A percentile compares a stretch with the other conserved stretches of the same genome.
Evolutionary conservation across 2,888 invertebrate species (phyloP).

Genomic region (Lepeophtheirus nordmannii): DNA sequence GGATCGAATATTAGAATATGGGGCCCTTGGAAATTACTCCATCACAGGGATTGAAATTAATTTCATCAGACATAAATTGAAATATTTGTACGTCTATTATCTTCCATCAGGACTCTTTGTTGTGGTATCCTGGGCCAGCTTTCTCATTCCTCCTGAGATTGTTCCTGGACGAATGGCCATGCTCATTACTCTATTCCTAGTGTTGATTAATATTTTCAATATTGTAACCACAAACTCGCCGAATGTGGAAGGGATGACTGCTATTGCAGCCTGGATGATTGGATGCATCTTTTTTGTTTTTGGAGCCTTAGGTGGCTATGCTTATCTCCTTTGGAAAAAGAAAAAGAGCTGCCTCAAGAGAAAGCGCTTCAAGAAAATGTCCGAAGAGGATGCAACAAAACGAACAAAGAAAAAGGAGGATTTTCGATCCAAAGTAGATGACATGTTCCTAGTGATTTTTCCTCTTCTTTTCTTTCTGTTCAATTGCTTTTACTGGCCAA

Average conservation of each 20-base stretch:
- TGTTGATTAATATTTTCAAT: conserved; percentile 25
- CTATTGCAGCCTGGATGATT: conserved; percentile 25
- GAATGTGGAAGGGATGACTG: conserved; percentile 24
- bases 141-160: conserved; percentile 49
- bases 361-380: conserved; percentile 13
- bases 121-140: conserved; percentile 50
- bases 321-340: conserved; percentile 23
- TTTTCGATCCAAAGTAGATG: conserved; percentile 17
- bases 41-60: conserved; percentile 22
- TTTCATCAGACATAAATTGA: conserved; percentile 18
- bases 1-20: conserved; percentile 21
- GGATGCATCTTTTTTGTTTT: conserved; percentile 24
- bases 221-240: conserved; percentile 24
- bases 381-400: conserved; percentile 20
- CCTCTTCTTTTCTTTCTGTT: conserved; percentile 18
- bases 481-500: conserved; percentile 23
- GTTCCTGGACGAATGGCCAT: conserved; percentile 49
- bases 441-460: conserved; percentile 22
- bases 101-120: conserved; percentile 48
- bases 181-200: conserved; percentile 24
- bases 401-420: conserved; percentile 13
- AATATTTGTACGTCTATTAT: conserved; percentile 33
- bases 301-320: conserved; percentile 23
- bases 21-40: conserved; percentile 18
- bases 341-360: conserved; percentile 22